These are phyloP conservation scores for Rhinogobius similis DNA, from an alignment of 2,113 vertebrate genomes.

Conservation along the genomic window DNA sequence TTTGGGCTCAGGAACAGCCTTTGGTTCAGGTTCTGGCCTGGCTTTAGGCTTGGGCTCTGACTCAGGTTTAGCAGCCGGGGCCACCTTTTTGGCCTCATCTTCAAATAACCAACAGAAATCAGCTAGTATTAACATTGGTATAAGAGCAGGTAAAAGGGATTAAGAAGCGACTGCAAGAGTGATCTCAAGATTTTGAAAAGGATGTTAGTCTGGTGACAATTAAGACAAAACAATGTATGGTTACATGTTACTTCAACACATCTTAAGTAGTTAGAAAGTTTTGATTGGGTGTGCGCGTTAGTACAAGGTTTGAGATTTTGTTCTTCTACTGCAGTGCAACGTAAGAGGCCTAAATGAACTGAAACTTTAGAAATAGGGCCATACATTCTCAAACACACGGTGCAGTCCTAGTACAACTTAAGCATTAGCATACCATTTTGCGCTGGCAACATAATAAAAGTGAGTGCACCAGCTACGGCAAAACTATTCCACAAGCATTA, in stretches of 20 bases:
- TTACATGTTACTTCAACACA: background rate
- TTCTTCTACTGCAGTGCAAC: background rate
- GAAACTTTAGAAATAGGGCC: background rate
- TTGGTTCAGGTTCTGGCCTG: slow-evolving; percentile 42
- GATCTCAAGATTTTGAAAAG: slow-evolving; percentile 6
- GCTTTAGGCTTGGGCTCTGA: slow-evolving; percentile 23
- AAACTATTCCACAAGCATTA: background rate
- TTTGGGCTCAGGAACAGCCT: slow-evolving; percentile 13
- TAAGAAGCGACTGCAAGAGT: slow-evolving; percentile 26
- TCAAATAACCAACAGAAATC: slow-evolving; percentile 66
- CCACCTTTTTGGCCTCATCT: slow-evolving; percentile 69
- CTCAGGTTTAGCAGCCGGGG: slow-evolving; percentile 43
- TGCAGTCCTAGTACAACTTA: background rate
- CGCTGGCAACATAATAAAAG: background rate
- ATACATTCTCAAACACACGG: background rate
- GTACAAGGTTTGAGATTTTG: background rate
- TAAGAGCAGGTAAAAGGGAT: slow-evolving; percentile 12
- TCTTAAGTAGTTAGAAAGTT: background rate
- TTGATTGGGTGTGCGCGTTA: background rate
- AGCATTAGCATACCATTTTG: background rate
- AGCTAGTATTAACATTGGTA: slow-evolving; percentile 52
- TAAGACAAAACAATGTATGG: background rate
- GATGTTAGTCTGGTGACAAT: background rate
- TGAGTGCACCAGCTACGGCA: background rate
- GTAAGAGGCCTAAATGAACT: background rate